These are phyloP conservation scores for Ginglymostoma cirratum DNA, from an alignment of 2,113 vertebrate species.

Conservation along the genomic window DNA sequence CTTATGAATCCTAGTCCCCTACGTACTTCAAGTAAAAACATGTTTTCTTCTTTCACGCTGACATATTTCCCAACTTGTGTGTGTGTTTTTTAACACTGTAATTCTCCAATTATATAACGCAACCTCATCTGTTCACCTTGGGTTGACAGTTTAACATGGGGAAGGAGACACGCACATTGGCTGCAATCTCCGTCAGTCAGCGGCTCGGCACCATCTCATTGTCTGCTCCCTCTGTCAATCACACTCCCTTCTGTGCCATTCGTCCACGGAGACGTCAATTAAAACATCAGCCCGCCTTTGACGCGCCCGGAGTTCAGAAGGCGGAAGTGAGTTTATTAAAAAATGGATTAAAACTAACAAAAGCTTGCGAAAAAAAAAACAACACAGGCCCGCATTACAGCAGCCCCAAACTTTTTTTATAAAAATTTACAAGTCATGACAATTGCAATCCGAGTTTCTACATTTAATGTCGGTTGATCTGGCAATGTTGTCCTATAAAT, in stretches of 20 bases:
- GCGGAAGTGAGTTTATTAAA: slow-evolving; percentile 25
- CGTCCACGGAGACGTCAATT: neutral
- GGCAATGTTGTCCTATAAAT: slow-evolving; percentile 24
- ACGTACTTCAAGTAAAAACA: neutral
- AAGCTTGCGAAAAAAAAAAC: neutral
- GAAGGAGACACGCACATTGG: neutral
- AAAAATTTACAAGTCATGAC: neutral
- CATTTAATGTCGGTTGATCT: neutral
- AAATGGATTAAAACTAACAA: neutral
- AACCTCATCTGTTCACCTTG: neutral
- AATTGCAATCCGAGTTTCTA: neutral
- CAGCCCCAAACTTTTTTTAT: neutral
- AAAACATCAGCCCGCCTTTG: neutral
- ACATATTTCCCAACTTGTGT: neutral
- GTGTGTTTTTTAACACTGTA: neutral
- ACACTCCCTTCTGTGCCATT: neutral
- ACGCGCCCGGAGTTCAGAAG: neutral
- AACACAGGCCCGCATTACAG: neutral
- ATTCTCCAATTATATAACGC: neutral
- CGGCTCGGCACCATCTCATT: neutral
- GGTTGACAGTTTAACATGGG: neutral
- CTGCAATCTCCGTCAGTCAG: neutral
- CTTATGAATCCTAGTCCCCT: neutral
- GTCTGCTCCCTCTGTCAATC: neutral
- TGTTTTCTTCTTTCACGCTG: neutral